These are phyloP conservation scores for Hylaeus anthracinus DNA, from an alignment of 1,140 invertebrate genomes.

Conservation along the genomic window DNA sequence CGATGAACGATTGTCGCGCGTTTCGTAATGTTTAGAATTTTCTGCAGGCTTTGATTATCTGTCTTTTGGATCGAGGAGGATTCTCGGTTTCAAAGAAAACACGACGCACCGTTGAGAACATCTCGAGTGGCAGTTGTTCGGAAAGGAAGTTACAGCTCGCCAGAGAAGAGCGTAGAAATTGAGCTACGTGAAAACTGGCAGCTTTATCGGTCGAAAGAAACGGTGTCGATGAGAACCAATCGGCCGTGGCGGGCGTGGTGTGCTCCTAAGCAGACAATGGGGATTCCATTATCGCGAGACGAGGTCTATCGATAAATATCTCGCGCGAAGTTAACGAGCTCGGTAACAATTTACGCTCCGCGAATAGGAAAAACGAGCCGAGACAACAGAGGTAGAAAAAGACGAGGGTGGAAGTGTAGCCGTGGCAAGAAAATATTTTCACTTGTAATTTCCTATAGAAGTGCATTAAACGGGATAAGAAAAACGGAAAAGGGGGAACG, in stretches of 20 bases:
- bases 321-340: constrained; percentile 33
- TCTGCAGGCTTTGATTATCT: no score
- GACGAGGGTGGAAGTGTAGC: background rate
- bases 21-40: no score
- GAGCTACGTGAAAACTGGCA: no score
- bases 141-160: no score
- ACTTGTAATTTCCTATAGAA: constrained; percentile 40
- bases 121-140: no score
- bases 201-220: constrained; percentile 13
- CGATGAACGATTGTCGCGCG: background rate
- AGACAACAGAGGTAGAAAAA: background rate
- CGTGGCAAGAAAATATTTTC: constrained; percentile 30
- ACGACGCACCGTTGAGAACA: no score
- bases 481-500: background rate
- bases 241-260: background rate
- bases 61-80: no score
- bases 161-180: background rate
- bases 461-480: constrained; percentile 26
- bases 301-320: constrained; percentile 39
- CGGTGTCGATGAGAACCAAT: constrained; percentile 17
- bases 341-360: constrained; percentile 45
- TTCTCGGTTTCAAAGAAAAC: no score
- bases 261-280: constrained; percentile 38
- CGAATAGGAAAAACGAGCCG: constrained; percentile 34
- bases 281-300: constrained; percentile 19